These are phyloP conservation scores for Variabilichromis moorii DNA, from an alignment of 2,113 vertebrate species.

Conservation along the genomic window DNA sequence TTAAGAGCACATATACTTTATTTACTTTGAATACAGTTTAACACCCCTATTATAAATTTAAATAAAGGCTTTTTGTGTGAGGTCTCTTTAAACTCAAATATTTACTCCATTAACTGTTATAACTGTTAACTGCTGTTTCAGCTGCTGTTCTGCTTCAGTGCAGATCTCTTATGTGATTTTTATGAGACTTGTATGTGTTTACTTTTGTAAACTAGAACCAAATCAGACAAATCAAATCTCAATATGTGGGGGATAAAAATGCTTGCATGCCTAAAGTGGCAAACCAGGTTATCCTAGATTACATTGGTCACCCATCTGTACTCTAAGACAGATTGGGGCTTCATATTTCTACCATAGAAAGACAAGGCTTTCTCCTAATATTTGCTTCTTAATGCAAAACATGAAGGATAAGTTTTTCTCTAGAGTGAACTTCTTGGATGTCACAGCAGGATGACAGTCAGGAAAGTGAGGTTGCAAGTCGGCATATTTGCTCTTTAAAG, in stretches of 20 bases:
- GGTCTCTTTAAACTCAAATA: background rate
- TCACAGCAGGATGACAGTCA: background rate
- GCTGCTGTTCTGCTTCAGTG: background rate
- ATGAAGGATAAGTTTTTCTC: background rate
- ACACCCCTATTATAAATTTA: background rate
- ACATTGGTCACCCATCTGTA: background rate
- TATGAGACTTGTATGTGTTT: background rate
- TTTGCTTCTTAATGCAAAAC: background rate
- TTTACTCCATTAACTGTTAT: background rate
- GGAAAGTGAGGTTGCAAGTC: background rate
- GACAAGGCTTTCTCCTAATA: background rate
- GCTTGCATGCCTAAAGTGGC: background rate
- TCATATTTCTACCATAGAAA: background rate
- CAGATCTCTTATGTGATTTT: background rate
- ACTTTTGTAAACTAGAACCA: background rate
- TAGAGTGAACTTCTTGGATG: background rate
- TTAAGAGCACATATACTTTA: background rate
- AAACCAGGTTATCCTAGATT: background rate
- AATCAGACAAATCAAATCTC: background rate
- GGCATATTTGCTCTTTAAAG: background rate
- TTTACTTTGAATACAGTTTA: background rate
- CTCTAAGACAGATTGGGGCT: background rate
- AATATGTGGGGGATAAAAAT: background rate
- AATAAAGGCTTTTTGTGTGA: background rate
- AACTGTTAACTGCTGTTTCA: background rate